Base-by-base conservation (phyloP, 2,888 invertebrate genomes). In the Catocala fraxini region DNA sequence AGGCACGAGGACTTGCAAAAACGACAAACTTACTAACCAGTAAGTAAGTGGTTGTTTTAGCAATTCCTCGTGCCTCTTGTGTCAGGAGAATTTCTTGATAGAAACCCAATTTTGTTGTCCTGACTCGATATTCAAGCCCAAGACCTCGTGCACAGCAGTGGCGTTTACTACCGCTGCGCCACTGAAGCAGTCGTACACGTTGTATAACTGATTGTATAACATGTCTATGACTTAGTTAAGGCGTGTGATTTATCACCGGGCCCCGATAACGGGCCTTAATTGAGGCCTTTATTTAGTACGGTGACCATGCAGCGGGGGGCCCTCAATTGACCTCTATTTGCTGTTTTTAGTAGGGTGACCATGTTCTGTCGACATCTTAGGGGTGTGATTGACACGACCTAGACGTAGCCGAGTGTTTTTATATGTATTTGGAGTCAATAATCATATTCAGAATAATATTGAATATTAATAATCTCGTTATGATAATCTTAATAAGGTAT, bases 311-410 rank as follows among this genome's bases (percentile, higher is more conserved):
- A 5, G 12, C 11, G 6, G 10, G 4, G 34, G 15, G 54, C 15
- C 6, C 49, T 6, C 52, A 34, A 42, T 42, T 62, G 45, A 45
- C 43, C 15, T 48, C 51, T 46, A 13, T 0, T 12, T n/a, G n/a
- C 34, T n/a, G 9, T 12, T 13, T 43, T 65, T 59, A 63, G 65
- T 56, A 42, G 4, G 42, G 33, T 53, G 68, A 55, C 73, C 65
- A 70, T 70, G 53, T 66, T 35, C 39, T 60, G n/a, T 58, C 58
- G 66, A 70, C 70, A 61, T 73, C 71, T 77, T 75, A 59, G 68
- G 59, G 74, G 61, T 75, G 47, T 75, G 77, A 76, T 68, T 73
- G 77, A 66, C 74, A 61, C 15, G 51, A 13, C 51, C 59, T 41
- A 65, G 6, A n/a, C 9, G 10, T 47, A 46, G 39, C 9, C 45